Evolutionary conservation across 2,113 vertebrate genomes (phyloP).

Genomic region (Halcyon senegalensis): DNA sequence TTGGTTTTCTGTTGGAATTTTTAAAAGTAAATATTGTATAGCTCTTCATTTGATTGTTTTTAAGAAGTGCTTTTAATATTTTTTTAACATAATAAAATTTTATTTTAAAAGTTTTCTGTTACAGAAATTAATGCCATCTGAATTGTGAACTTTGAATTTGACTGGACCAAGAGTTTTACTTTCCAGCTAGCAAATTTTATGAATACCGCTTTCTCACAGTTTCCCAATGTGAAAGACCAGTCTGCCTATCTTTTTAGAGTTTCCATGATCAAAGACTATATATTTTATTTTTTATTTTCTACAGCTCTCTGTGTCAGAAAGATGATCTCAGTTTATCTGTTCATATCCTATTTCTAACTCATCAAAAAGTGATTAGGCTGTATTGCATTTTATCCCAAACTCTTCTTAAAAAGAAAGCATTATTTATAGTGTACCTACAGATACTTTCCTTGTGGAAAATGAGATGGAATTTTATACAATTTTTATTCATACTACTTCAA

Average conservation of each 20-base stretch:
- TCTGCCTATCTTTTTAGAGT: accelerated
- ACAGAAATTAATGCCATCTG: neutral
- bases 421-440: neutral
- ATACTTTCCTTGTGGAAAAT: neutral
- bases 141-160: neutral
- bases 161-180: neutral
- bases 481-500: neutral
- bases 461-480: neutral
- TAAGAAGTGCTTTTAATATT: neutral
- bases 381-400: neutral
- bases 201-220: neutral
- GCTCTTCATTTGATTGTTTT: neutral
- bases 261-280: neutral
- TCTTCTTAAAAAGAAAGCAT: neutral
- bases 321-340: neutral
- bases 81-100: neutral
- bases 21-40: neutral
- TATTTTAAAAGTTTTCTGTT: neutral
- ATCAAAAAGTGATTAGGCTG: neutral
- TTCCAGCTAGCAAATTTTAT: neutral
- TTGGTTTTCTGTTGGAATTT: neutral
- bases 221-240: neutral
- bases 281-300: neutral
- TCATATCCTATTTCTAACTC: neutral
- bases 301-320: neutral